Evolutionary conservation across 2,888 invertebrate species (phyloP), one percentile per base, ranked within the genome.

Genomic region (Epinotia nisella): DNA sequence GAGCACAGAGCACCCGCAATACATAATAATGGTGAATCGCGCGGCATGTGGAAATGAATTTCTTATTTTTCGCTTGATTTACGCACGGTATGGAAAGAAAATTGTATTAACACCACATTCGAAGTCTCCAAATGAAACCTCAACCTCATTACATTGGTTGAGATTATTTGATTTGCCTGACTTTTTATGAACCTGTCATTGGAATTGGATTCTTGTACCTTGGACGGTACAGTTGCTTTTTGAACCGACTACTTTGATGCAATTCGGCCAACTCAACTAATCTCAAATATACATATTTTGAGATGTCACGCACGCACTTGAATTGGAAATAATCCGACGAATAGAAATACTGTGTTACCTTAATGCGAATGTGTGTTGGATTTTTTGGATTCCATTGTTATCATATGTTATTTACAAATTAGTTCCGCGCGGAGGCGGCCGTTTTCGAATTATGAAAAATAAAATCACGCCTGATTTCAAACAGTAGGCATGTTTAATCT

Each of bases 11-110:
- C n/a, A n/a, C 55, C 21, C 66, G 24, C 55, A 39, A 66, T 66
- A 39, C 53, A 55, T 65, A 66, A 39, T 55, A 66, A 66, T 56
- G 55, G 41, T 5, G 21, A 17, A 56, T 35, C 53, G 51, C 21
- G 55, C 39, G 65, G 1, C n/a, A 39, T 10, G 19, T 15, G 15
- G 51, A 29, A 65, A 65, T 39, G 39, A 55, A 65, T 65, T 53
- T 55, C 53, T 39, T 55, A 65, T 65, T 64, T 55, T 15, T 19
- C 35, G 53, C 53, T 65, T 53, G 15, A 39, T 21, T 13, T 13
- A 55, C 53, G 35, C 61, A 41, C 21, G 7, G 15, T 24, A 24
- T 5, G 45, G n/a, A 49, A n/a, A 29, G 21, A 49, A 62, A 24
- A 62, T 62, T 49, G 62, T n/a, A 62, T 49, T 49, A 29, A 29